Evolutionary conservation across 1,140 invertebrate species (phyloP).

Genomic region (Augochlora pura): DNA sequence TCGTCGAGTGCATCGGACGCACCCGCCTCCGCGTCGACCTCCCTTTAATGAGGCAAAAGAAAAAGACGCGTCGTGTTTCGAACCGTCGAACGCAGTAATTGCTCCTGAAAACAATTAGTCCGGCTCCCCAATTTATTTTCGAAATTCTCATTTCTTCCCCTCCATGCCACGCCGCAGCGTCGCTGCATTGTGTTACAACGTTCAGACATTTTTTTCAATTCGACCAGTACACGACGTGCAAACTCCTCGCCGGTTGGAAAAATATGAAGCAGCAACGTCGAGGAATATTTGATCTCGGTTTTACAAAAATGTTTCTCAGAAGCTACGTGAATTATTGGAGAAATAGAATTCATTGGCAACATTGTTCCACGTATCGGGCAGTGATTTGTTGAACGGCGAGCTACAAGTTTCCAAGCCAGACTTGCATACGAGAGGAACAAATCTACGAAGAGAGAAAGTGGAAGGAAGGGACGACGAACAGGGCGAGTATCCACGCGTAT

Average conservation of each 20-base stretch:
- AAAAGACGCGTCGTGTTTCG: conserved; percentile 9
- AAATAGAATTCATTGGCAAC: not conserved
- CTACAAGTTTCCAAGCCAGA: not conserved
- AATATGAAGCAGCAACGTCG: no score
- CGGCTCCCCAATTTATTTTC: conserved; percentile 12
- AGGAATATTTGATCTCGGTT: no score
- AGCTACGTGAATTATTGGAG: no score
- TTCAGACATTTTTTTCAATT: not conserved
- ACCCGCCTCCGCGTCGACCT: not conserved
- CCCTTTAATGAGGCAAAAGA: conserved; percentile 14
- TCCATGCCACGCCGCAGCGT: not conserved
- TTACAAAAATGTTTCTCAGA: no score
- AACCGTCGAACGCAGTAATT: conserved; percentile 21
- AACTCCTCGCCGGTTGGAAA: not conserved
- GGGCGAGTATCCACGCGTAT: no score
- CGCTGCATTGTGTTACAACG: not conserved
- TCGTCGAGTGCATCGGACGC: conserved; percentile 8
- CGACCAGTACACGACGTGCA: not conserved
- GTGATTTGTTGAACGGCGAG: not conserved
- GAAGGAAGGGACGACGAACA: conserved; percentile 12
- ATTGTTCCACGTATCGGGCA: not conserved
- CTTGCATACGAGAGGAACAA: conserved; percentile 20
- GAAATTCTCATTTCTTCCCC: not conserved
- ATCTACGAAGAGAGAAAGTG: conserved; percentile 39
- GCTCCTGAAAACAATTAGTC: conserved; percentile 21